Percentiles rank a stretch among this genome's conserved stretches.
These are phyloP conservation scores for Mimachlamys varia DNA, from an alignment of 2,888 invertebrate genomes.

Conservation along the genomic window DNA sequence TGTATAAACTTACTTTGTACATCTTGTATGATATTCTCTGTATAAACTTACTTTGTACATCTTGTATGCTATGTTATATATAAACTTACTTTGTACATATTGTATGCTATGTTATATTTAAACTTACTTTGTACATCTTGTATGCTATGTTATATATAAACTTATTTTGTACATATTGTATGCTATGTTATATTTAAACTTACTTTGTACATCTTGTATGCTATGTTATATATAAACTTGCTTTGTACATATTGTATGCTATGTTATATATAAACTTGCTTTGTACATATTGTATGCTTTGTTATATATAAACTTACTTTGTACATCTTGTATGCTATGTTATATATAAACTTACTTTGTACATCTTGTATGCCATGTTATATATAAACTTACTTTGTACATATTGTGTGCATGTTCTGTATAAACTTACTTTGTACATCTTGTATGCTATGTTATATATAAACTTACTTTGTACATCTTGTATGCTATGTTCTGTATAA, in stretches of 20 bases:
- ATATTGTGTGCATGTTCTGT: background rate
- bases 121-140: slow-evolving; percentile 89
- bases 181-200: too few relatives aligned
- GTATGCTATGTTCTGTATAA: too few relatives aligned
- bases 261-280: too few relatives aligned
- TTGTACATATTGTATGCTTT: too few relatives aligned
- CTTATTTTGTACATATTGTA: slow-evolving; percentile 90
- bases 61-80: slow-evolving; percentile 93
- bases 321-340: background rate
- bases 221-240: too few relatives aligned
- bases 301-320: too few relatives aligned
- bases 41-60: slow-evolving; percentile 88
- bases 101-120: slow-evolving; percentile 93
- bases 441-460: too few relatives aligned
- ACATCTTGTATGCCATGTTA: too few relatives aligned
- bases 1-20: slow-evolving; percentile 87
- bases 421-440: too few relatives aligned
- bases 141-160: slow-evolving; percentile 94
- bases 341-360: too few relatives aligned
- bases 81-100: slow-evolving; percentile 89
- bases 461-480: background rate
- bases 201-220: slow-evolving; percentile 87
- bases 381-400: too few relatives aligned
- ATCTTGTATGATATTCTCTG: slow-evolving; percentile 94
- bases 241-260: background rate